These are phyloP conservation scores for Antechinus stuartii DNA, from an alignment of 2,113 vertebrate species.

Conservation along the genomic window DNA sequence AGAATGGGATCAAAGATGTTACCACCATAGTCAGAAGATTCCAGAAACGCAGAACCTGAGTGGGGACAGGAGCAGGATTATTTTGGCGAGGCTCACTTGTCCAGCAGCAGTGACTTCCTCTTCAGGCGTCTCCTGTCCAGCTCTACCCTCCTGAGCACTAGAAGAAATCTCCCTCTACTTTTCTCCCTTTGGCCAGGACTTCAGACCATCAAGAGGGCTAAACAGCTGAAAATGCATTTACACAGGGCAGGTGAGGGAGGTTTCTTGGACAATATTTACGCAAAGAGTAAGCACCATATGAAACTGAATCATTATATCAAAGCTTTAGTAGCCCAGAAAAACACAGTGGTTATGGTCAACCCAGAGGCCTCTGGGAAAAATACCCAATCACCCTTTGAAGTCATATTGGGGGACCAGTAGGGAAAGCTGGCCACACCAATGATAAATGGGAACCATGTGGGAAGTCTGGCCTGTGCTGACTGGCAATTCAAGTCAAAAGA, in stretches of 20 bases:
- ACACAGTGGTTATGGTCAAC: background rate
- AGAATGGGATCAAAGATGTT: slow-evolving; percentile 10
- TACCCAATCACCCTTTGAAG: background rate
- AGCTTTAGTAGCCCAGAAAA: background rate
- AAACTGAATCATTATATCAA: background rate
- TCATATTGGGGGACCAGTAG: background rate
- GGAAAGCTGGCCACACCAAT: background rate
- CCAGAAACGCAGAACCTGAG: background rate
- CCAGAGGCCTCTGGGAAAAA: background rate
- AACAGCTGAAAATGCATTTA: background rate
- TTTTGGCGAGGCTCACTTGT: background rate
- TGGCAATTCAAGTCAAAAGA: background rate
- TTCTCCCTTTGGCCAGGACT: background rate
- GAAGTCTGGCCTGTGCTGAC: background rate
- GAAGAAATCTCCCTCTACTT: slow-evolving; percentile 11
- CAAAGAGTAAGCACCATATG: background rate
- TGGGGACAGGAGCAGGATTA: background rate
- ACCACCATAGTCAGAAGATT: background rate
- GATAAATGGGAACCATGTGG: background rate
- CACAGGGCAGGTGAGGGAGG: background rate
- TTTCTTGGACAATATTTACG: background rate
- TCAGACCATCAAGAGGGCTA: background rate
- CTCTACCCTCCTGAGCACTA: background rate
- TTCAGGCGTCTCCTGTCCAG: background rate
- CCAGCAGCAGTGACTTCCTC: background rate